Base-by-base conservation (phyloP, 2,797 vertebrate species). In the Myripristis murdjan region DNA sequence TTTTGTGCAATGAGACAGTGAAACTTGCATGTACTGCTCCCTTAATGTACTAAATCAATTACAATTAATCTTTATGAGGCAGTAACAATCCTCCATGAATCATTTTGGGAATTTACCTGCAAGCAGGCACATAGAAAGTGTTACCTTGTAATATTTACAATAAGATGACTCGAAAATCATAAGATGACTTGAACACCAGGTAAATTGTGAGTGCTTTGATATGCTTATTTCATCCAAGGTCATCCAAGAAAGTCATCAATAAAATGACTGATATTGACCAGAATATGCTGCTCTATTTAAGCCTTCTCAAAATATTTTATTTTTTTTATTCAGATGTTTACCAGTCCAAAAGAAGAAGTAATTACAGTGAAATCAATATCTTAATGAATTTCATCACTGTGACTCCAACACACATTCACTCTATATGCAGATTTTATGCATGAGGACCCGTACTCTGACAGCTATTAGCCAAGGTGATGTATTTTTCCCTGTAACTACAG, bases 381-480 rank as follows among this genome's bases (percentile, higher is more conserved):
- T 63, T 63, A 60, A 75, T 75, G n/a, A 76, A 62, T 64, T 56
- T 22, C 64, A 59, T 75, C 51, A 49, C 23, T 26, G 9, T 62
- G 33, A 35, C 35, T 72, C 24, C 31, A 1, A 0, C 39, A 28
- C 12, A 3, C 18, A 23, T 51, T 28, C 33, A 59, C 31, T 39
- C 26, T 14, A 16, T 24, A n/a, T 26, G 41, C 64, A 73, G 56
- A 60, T 64, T 72, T 75, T 33, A 54, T 73, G 72, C 77, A 75
- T 26, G 62, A 64, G n/a, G 43, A 51, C n/a, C 9, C 28, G 35
- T 60, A 51, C 70, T 73, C 65, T 79, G 73, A 87, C 83, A 83
- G 75, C 62, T 67, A 66, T 85, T 83, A 77, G 62, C 47, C 11
- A 59, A 73, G 80, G 72, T 81, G 65, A 84, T 73, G 60, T 57